Conservation (phyloP, 2,888 invertebrate genomes). For the Rhabditoides inermis region DNA sequence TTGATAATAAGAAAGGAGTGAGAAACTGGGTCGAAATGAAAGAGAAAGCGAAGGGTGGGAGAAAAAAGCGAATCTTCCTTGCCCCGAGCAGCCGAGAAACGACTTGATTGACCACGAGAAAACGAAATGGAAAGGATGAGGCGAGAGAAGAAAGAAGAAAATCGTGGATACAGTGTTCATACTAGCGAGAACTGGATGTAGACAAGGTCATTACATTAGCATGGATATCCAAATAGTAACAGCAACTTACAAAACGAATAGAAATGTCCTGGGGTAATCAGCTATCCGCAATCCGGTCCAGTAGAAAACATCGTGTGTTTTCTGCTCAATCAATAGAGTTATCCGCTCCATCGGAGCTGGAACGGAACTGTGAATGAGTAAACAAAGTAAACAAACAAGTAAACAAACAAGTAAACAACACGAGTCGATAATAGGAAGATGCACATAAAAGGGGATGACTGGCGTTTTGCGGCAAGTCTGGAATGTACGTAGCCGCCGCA, state of each 20-base stretch:
- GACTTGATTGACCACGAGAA: background rate
- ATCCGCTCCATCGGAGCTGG: conserved; percentile 8
- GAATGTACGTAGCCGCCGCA: too few species aligned
- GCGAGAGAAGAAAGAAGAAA: background rate
- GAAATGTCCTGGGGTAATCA: conserved; percentile 29
- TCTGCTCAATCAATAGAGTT: conserved; percentile 15
- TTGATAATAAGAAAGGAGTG: too few species aligned
- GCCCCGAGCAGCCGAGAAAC: background rate
- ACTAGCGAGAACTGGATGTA: background rate
- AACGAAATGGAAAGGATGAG: background rate
- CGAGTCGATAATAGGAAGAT: background rate
- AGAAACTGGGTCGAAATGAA: too few species aligned
- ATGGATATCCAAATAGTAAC: background rate
- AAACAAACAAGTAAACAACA: background rate
- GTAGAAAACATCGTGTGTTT: conserved; percentile 39
- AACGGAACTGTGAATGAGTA: too few species aligned
- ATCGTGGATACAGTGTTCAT: background rate
- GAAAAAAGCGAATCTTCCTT: too few species aligned
- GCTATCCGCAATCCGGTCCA: conserved; percentile 36
- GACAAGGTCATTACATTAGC: background rate
- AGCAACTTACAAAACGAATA: conserved; percentile 29
- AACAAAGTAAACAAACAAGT: too few species aligned
- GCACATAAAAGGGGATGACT: too few species aligned
- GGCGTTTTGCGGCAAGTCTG: too few species aligned
- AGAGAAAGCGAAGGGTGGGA: too few species aligned